Base-by-base conservation (phyloP, 2,113 vertebrate species). In the Halcyon malimbica region DNA sequence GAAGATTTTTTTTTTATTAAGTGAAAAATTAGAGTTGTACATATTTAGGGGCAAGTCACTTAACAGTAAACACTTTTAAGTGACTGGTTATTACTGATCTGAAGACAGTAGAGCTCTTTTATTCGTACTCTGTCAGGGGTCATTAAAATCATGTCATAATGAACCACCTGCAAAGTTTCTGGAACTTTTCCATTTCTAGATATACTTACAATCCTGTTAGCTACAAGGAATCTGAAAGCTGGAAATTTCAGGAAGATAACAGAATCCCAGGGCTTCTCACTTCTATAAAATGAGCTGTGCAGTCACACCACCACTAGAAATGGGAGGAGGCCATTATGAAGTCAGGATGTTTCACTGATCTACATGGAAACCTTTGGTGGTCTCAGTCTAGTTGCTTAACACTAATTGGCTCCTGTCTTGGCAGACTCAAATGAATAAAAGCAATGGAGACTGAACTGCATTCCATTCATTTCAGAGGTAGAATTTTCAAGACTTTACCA, bases 381-480 rank as follows among this genome's bases (percentile, higher is more conserved):
- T 57, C 81, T 91, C 39, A 3, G 2, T 39, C 13, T 41, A 35
- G 50, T 46, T 39, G 10, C 73, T 39, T 53, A 83, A 60, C 78
- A 44, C 46, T 89, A 95, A 95, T 74, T 89, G 89, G 91, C 78
- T 82, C 81, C 84, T 44, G 41, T 69, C 70, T 56, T 93, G 74
- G 44, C 62, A 91, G 69, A 92, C 25, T 57, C 25, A 62, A 51
- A 82, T 25, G 87, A 70, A 89, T 37, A 44, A 9, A 76, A 68
- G 29, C 26, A 76, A 23, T 16, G 16, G n/a, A 87, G 37, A 73
- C 16, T 18, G 42, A 94, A 68, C 1, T 33, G 26, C 21, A 48
- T 59, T 87, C 69, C 77, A 37, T 16, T 87, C 39, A 48, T 69
- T 89, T 65, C 7, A 5, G 33, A 87, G 5, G 63, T 5, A 76